These are phyloP conservation scores for Microchrysa polita DNA, from an alignment of 2,888 invertebrate genomes.

Conservation along the genomic window DNA sequence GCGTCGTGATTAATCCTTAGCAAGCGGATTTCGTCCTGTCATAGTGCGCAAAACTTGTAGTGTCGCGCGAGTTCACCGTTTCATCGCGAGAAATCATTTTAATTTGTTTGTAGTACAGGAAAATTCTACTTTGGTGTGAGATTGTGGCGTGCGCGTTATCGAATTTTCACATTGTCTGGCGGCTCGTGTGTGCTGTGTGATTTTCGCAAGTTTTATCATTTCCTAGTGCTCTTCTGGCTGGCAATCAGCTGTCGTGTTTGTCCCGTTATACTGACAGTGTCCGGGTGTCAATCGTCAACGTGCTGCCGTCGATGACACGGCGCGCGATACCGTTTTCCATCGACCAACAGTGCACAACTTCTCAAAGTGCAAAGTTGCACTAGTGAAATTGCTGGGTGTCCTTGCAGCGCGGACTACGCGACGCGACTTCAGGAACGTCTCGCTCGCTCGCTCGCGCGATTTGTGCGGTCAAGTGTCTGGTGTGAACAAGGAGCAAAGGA, in stretches of 20 bases:
- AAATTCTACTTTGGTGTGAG: background rate
- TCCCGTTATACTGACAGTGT: slow-evolving; percentile 8
- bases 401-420: too few relatives aligned
- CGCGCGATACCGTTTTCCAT: too few relatives aligned
- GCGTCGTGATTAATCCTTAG: background rate
- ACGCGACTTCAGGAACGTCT: background rate
- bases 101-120: too few relatives aligned
- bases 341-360: background rate
- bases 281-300: background rate
- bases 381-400: background rate
- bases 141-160: slow-evolving; percentile 8
- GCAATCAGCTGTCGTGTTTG: slow-evolving; percentile 34
- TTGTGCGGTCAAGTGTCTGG: background rate
- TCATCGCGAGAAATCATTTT: background rate
- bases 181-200: too few relatives aligned
- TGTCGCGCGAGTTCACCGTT: slow-evolving; percentile 20
- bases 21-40: background rate
- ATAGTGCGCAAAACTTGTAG: background rate
- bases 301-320: background rate
- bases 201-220: too few relatives aligned
- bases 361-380: background rate
- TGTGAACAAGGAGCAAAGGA: background rate
- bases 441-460: background rate
- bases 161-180: slow-evolving; percentile 28
- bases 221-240: background rate